Percentiles rank a stretch among this genome's conserved stretches.
These are phyloP conservation scores for Vidua chalybeata DNA, from an alignment of 2,113 vertebrate species.

Conservation along the genomic window DNA sequence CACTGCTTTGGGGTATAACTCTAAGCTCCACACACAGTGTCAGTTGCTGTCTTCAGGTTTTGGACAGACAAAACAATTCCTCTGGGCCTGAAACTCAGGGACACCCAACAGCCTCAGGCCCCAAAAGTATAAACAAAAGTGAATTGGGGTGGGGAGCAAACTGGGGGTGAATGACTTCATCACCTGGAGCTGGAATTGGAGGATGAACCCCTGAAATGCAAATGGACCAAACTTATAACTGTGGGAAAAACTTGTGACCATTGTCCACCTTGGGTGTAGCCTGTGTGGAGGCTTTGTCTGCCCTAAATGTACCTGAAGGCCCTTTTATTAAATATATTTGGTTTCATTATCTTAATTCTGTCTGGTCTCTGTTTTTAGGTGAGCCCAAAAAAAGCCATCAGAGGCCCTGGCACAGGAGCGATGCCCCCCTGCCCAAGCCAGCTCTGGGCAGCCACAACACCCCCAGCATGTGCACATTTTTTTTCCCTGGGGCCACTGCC, in stretches of 20 bases:
- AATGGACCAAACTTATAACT: background rate
- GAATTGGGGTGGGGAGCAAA: background rate
- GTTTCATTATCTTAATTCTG: too few relatives aligned
- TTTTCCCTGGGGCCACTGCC: background rate
- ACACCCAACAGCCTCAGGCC: background rate
- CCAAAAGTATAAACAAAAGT: background rate
- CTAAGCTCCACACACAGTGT: fast-evolving
- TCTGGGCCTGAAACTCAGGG: too few relatives aligned
- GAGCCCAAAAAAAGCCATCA: background rate
- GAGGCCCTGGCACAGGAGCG: background rate
- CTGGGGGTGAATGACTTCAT: background rate
- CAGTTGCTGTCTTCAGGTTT: background rate
- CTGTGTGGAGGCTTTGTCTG: background rate
- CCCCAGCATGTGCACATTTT: background rate
- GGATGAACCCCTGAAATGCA: background rate
- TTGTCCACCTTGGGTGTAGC: background rate
- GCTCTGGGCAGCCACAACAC: background rate
- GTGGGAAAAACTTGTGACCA: background rate
- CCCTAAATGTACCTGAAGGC: background rate
- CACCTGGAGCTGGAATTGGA: background rate
- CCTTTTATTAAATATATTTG: background rate
- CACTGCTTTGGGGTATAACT: background rate
- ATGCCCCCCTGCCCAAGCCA: background rate
- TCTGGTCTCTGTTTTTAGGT: background rate
- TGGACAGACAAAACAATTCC: background rate